Evolutionary conservation across 1,140 invertebrate species (phyloP).

Genomic region (Pachyrhynchus sulphureomaculatus): DNA sequence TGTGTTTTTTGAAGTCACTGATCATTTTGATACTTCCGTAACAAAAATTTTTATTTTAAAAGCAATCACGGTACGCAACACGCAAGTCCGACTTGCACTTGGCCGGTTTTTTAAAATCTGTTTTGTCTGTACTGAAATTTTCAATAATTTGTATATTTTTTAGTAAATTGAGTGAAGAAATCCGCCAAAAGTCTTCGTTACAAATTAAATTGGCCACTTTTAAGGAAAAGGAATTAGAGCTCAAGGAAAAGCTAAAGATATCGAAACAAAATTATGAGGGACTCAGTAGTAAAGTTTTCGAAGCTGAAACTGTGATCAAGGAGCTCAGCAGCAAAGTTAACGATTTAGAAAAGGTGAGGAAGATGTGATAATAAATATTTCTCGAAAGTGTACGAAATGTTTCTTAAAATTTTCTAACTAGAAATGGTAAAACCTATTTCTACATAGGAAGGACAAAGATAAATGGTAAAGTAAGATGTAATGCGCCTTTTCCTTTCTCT

Average conservation of each 20-base stretch:
- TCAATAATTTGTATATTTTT: background rate
- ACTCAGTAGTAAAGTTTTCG: constrained; percentile 22
- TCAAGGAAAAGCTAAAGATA: constrained; percentile 32
- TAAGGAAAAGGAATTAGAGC: constrained; percentile 21
- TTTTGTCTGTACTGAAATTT: no score
- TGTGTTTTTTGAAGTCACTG: no score
- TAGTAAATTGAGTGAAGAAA: constrained; percentile 43
- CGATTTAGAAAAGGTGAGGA: constrained; percentile 19
- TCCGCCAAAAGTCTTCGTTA: constrained; percentile 33
- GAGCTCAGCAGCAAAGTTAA: constrained; percentile 29
- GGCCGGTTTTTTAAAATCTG: no score
- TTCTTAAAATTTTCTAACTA: no score
- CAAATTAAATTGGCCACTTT: constrained; percentile 30
- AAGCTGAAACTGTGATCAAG: constrained; percentile 25
- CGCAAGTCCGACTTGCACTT: no score
- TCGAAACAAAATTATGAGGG: constrained; percentile 27
- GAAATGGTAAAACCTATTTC: no score
- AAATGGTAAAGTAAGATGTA: no score
- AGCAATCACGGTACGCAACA: no score
- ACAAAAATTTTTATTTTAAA: no score
- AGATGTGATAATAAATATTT: background rate
- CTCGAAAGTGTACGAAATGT: background rate
- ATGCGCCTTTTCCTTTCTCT: no score
- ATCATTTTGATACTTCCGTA: no score
- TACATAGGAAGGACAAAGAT: no score